These are phyloP conservation scores for Phalacrocorax aristotelis DNA, from an alignment of 2,113 vertebrate genomes.

Conservation along the genomic window DNA sequence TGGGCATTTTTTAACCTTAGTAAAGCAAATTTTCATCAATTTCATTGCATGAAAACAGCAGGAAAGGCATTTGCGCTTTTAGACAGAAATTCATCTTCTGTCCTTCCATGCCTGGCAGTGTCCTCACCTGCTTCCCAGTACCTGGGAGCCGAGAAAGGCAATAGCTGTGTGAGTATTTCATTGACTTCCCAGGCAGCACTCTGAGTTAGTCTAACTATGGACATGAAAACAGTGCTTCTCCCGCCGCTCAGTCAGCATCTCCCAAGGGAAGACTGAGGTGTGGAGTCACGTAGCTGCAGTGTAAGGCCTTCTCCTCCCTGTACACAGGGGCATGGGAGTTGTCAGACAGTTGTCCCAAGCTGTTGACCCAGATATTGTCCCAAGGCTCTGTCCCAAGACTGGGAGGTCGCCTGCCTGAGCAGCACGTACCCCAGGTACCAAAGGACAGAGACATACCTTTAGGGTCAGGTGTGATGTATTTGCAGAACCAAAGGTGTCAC, in stretches of 20 bases:
- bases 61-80: background rate
- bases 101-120: background rate
- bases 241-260: background rate
- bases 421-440: background rate
- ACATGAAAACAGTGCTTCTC: background rate
- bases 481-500: background rate
- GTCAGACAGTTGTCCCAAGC: background rate
- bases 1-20: background rate
- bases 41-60: background rate
- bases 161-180: accelerated
- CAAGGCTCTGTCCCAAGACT: background rate
- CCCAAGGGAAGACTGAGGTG: background rate
- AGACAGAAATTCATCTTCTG: background rate
- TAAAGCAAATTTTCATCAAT: background rate
- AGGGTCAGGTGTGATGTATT: background rate
- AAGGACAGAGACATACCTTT: background rate
- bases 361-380: background rate
- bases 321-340: background rate
- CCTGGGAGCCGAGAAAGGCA: background rate
- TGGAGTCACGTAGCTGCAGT: accelerated
- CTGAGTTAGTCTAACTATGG: background rate
- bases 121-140: background rate
- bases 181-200: background rate
- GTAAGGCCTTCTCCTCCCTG: background rate
- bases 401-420: background rate